Base-by-base conservation (phyloP, 2,113 vertebrate species). In the Orientallactaga bullata region DNA sequence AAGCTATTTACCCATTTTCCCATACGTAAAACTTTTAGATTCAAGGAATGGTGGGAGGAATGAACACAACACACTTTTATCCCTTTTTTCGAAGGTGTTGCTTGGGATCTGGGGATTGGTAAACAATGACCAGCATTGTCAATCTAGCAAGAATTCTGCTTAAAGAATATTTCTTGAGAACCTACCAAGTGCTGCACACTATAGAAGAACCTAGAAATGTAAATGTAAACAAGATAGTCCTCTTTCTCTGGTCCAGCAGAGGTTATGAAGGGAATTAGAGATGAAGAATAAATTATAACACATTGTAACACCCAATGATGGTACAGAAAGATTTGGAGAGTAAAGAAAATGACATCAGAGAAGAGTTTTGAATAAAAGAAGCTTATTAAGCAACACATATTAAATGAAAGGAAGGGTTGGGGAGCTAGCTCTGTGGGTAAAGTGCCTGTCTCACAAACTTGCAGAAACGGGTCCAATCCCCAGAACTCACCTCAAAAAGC, bases 21-120 rank as follows among this genome's bases (percentile, higher is more conserved):
- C 39, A 66, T 9, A 77, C 12, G 12, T 85, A 71, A 71, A 85
- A 47, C 0, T 92, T 90, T 30, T 95, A 60, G n/a, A 96, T 60
- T 85, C 82, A 90, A 85, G 37, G 21, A 93, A 91, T 55, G 55
- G 47, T 76, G 16, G 86, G 82, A 47, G 17, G 23, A 89, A 91
- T 39, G 69, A 10, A 80, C 72, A 80, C 72, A n/a, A 78, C 60
- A 78, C 42, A 9, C 12, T 80, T 82, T 69, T 86, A 37, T 26
- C 20, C 18, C 89, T 47, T 28, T 78, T 90, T 83, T 91, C 47
- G 16, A 90, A 78, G 37, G 42, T 86, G 61, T 26, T 80, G n/a
- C 55, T 74, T 91, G 72, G 55, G 63, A 92, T 32, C 16, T 74
- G 39, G 72, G 42, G 51, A 86, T 0, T 68, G 35, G 65, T 60